Percentiles rank a stretch among this genome's conserved stretches.
Conservation (phyloP, 2,113 vertebrate species). For the Pyxicephalus adspersus region DNA sequence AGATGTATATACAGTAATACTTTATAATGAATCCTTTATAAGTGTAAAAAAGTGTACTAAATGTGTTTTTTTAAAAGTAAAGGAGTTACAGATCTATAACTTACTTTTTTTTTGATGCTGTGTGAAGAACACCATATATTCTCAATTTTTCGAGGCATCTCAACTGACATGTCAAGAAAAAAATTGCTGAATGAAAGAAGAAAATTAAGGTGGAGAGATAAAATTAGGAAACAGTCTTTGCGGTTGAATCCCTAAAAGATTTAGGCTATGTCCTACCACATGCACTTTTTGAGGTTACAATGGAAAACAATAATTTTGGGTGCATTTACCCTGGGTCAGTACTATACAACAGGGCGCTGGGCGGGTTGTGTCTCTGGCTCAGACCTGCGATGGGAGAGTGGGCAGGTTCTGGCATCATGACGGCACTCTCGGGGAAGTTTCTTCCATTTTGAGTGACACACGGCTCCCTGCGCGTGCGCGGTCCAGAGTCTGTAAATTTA, state of each 20-base stretch:
- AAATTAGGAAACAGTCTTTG: too few species aligned
- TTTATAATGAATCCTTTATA: background rate
- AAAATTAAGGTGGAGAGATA: background rate
- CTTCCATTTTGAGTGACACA: too few species aligned
- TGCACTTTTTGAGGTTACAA: background rate
- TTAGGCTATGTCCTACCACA: background rate
- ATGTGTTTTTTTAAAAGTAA: too few species aligned
- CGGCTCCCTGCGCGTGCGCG: too few species aligned
- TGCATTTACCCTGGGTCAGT: background rate
- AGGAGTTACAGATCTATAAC: background rate
- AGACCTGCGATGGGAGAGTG: too few species aligned
- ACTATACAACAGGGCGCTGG: background rate
- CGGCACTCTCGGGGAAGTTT: too few species aligned
- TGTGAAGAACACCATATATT: conserved; percentile 73
- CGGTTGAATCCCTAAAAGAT: background rate
- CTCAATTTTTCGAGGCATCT: conserved; percentile 79
- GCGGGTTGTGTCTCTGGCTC: too few species aligned
- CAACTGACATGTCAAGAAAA: conserved; percentile 75
- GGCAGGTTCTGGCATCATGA: too few species aligned
- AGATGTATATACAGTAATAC: background rate
- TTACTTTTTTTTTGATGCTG: conserved; percentile 79
- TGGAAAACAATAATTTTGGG: background rate
- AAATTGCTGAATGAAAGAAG: conserved; percentile 70
- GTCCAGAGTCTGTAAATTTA: too few species aligned
- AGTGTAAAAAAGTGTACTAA: background rate